These are phyloP conservation scores for Bombyx huttoni DNA, from an alignment of 2,888 invertebrate genomes.

Conservation along the genomic window DNA sequence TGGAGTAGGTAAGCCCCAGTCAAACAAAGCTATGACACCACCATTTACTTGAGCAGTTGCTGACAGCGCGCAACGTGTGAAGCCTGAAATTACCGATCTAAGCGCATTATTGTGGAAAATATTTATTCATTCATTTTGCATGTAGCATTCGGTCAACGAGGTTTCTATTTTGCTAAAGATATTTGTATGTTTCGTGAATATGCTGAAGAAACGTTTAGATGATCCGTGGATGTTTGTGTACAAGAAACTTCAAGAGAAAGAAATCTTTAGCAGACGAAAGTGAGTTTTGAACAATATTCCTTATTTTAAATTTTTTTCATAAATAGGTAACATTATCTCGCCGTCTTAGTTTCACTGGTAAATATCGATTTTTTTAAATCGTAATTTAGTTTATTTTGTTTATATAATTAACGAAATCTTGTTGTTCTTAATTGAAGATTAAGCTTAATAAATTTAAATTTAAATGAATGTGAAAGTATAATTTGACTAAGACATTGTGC, in stretches of 20 bases:
- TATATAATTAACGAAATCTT: too few relatives aligned
- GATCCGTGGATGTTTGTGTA: conserved; percentile 58
- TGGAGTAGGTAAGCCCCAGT: conserved; percentile 40
- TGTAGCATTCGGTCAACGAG: neutral
- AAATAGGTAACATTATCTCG: neutral
- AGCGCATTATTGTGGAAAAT: neutral
- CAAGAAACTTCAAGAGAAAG: conserved; percentile 49
- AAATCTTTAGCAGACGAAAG: conserved; percentile 48
- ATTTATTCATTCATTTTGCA: neutral
- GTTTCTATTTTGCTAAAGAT: neutral
- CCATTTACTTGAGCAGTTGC: conserved; percentile 29
- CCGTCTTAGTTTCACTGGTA: neutral
- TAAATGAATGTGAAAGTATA: too few relatives aligned
- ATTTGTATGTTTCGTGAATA: conserved; percentile 16
- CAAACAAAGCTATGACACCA: conserved; percentile 44
- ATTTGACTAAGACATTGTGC: too few relatives aligned
- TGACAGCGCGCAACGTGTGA: conserved; percentile 26
- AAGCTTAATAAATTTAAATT: too few relatives aligned
- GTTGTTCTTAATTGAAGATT: too few relatives aligned
- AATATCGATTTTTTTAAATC: too few relatives aligned
- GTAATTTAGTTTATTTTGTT: too few relatives aligned
- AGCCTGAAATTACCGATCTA: conserved; percentile 32
- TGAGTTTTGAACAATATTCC: conserved; percentile 20
- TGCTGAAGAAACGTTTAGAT: conserved; percentile 25
- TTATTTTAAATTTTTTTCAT: too few relatives aligned